Evolutionary conservation across 2,888 invertebrate genomes (phyloP).

Genomic region (Candidula unifasciata): DNA sequence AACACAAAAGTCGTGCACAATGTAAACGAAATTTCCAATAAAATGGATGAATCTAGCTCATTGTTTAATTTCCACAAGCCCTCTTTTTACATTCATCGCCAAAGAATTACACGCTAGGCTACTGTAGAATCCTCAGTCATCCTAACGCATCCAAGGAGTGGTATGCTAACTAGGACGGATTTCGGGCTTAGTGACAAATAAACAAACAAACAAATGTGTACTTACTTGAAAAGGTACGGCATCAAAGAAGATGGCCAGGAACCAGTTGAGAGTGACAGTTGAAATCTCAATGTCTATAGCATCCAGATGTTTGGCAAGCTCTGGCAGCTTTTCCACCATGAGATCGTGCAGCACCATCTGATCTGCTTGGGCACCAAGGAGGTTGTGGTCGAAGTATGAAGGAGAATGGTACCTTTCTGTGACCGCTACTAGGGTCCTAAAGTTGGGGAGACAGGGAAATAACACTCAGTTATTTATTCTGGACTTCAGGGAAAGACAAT

Average conservation of each 20-base stretch:
- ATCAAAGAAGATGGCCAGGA: slow-evolving; percentile 80
- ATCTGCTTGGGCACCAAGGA: slow-evolving; percentile 80
- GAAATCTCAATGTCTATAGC: slow-evolving; percentile 80
- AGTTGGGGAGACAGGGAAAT: background rate
- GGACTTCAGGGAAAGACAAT: too few species aligned
- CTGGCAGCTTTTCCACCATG: slow-evolving; percentile 78
- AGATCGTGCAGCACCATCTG: slow-evolving; percentile 80
- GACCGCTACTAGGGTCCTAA: slow-evolving; percentile 80
- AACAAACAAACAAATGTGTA: background rate
- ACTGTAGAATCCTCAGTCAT: too few species aligned
- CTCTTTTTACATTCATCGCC: too few species aligned
- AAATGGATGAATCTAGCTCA: too few species aligned
- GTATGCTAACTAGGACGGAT: too few species aligned
- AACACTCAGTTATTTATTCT: too few species aligned
- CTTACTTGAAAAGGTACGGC: slow-evolving; percentile 80
- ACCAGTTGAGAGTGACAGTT: slow-evolving; percentile 81
- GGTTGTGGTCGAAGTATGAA: slow-evolving; percentile 80
- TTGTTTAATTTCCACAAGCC: too few species aligned
- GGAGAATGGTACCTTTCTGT: slow-evolving; percentile 80
- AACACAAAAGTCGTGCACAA: too few species aligned
- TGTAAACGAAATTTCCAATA: too few species aligned
- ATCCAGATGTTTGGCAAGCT: slow-evolving; percentile 78
- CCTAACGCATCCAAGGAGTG: too few species aligned
- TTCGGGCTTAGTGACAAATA: too few species aligned
- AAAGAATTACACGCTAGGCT: too few species aligned